Base-by-base conservation (phyloP, 2,797 vertebrate genomes). In the Enteromius fasciolatus region DNA sequence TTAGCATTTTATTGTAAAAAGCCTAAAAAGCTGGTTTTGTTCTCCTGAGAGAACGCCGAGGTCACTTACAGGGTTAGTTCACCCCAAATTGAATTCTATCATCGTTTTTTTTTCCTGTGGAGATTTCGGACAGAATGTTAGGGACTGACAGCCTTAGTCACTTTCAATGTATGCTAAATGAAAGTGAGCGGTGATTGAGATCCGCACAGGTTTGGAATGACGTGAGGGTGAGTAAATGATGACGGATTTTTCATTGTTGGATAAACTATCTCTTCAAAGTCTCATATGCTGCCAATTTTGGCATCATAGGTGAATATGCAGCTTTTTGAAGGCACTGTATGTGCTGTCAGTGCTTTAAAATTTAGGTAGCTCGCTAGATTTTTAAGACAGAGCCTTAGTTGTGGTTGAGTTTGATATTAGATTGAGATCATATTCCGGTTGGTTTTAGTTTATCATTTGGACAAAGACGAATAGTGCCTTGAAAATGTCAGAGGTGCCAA, bases 11-110 rank as follows among this genome's bases (percentile, higher is more conserved):
- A 33, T 11, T 48, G 3, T 64, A n/a, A 64, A 63, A 64, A 73
- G 54, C 54, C 5, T 33, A 63, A 73, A 72, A 33, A 12, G 41
- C 68, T 48, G 54, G 23, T 64, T 63, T 74, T 52, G 57, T 81
- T 81, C 41, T 61, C 39, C 25, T 25, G 44, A 66, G 80, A 74
- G 41, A 48, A 63, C 48, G 25, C 39, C 2, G 75, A 48, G 79
- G 79, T 81, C 79, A 64, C 20, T 52, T 31, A 41, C 72, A n/a
- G 57, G 75, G 59, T 41, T 46, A 31, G 17, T n/a, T 48, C 59
- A 64, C 57, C 39, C 59, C 57, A 4, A 77, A 64, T 31, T 64
- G 0, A 14, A 25, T 46, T 41, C 8, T 46, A 17, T 20, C 17
- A 63, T 44, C 10, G 46, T 48, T 76, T 46, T 76, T 23, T 31